Percentiles rank a stretch among this genome's conserved stretches.
These are phyloP conservation scores for Lepidothrix coronata DNA, from an alignment of 2,113 vertebrate genomes.

Conservation along the genomic window DNA sequence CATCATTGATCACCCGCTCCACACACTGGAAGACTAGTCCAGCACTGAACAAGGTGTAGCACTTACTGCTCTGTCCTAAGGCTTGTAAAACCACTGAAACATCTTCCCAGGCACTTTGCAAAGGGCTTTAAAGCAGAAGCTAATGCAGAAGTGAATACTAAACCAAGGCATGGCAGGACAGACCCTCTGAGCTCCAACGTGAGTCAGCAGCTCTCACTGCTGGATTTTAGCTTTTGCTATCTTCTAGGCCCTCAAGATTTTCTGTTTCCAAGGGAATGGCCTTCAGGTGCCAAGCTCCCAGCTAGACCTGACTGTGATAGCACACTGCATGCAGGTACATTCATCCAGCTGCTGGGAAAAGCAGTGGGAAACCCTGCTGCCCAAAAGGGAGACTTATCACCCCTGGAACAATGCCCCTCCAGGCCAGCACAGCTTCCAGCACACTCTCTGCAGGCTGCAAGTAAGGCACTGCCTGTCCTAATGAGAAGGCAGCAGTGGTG, in stretches of 20 bases:
- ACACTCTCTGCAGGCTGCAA: neutral
- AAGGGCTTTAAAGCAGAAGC: neutral
- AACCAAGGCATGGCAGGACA: neutral
- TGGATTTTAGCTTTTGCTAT: neutral
- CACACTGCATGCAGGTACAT: accelerated
- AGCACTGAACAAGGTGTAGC: neutral
- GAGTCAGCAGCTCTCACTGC: neutral
- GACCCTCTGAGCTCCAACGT: accelerated
- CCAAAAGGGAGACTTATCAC: neutral
- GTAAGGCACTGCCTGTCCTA: neutral
- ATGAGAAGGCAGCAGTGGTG: neutral
- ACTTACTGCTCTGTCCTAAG: accelerated
- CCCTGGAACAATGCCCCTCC: neutral
- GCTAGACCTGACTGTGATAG: neutral
- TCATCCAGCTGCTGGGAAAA: neutral
- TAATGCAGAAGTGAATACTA: neutral
- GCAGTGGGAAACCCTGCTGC: neutral
- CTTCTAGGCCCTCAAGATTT: neutral
- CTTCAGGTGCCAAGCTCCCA: neutral
- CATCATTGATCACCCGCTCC: neutral
- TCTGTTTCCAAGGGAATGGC: neutral
- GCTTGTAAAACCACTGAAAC: neutral
- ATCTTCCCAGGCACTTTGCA: neutral
- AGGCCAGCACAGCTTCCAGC: neutral
- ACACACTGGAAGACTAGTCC: neutral